Evolutionary conservation across 2,888 invertebrate genomes (phyloP).

Genomic region (Trichogramma evanescens): DNA sequence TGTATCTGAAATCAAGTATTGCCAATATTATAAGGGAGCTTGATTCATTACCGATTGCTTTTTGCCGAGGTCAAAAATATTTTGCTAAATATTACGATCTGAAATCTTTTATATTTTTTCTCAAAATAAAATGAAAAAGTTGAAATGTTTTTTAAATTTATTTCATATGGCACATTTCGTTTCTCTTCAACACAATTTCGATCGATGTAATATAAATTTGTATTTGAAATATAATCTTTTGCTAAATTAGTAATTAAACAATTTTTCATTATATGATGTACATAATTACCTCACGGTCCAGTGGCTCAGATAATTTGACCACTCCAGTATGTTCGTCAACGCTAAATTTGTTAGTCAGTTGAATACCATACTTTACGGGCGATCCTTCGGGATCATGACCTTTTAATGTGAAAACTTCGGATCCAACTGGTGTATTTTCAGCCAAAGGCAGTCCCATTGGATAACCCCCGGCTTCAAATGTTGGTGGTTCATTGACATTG

Average conservation of each 20-base stretch:
- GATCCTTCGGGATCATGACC: slow-evolving; percentile 78
- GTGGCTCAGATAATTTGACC: slow-evolving; percentile 68
- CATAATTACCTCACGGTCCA: slow-evolving; percentile 77
- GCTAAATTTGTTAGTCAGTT: slow-evolving; percentile 74
- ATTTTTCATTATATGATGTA: slow-evolving; percentile 7
- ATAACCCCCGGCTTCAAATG: slow-evolving; percentile 39
- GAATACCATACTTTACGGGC: slow-evolving; percentile 62
- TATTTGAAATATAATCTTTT: too few species aligned
- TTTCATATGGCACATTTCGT: too few species aligned
- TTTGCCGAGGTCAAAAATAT: too few species aligned
- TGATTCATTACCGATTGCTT: too few species aligned
- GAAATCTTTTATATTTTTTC: too few species aligned
- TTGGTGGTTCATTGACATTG: slow-evolving; percentile 45
- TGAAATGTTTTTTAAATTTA: too few species aligned
- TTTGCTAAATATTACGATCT: too few species aligned
- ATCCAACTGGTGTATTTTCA: slow-evolving; percentile 73
- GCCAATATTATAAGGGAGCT: too few species aligned
- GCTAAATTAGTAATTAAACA: not conserved
- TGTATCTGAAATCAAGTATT: too few species aligned
- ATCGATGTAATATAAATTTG: too few species aligned
- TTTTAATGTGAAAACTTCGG: slow-evolving; percentile 68
- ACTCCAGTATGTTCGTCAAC: slow-evolving; percentile 73
- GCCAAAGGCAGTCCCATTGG: slow-evolving; percentile 54
- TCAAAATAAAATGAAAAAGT: too few species aligned
- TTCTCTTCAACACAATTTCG: too few species aligned